Conservation (phyloP, 1,140 invertebrate species). For the Caenorhabditis remanei region DNA sequence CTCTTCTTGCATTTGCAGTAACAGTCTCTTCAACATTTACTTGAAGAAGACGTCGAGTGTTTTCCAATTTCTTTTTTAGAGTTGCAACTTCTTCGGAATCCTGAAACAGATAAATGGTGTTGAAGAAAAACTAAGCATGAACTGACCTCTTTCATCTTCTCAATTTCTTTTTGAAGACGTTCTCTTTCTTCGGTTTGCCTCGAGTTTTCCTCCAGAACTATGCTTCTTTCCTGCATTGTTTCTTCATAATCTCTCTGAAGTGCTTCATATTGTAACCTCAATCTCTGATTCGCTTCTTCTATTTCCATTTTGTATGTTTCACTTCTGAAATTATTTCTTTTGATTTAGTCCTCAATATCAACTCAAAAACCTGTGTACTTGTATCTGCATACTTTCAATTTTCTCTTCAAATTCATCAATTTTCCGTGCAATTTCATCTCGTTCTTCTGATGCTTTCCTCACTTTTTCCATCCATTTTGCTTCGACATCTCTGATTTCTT, state of each 20-base stretch:
- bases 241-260: conserved; percentile 67
- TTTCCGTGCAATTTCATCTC: conserved; percentile 21
- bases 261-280: conserved; percentile 60
- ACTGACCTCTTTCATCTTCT: conserved; percentile 51
- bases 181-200: conserved; percentile 63
- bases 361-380: conserved; percentile 13
- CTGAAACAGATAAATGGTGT: conserved; percentile 25
- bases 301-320: conserved; percentile 59
- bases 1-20: conserved; percentile 8
- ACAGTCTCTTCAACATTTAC: conserved; percentile 55
- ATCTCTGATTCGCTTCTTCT: conserved; percentile 56
- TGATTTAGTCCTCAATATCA: neutral
- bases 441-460: conserved; percentile 40
- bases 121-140: no score
- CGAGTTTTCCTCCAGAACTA: conserved; percentile 65
- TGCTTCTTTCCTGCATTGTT: conserved; percentile 66
- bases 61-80: conserved; percentile 56
- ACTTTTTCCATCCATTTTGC: conserved; percentile 59
- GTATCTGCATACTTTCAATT: conserved; percentile 6
- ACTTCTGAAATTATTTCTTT: neutral
- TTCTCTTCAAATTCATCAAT: conserved; percentile 42
- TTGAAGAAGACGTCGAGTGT: conserved; percentile 37
- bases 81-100: conserved; percentile 46
- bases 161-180: conserved; percentile 52
- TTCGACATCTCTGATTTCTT: conserved; percentile 45